Percentiles rank a stretch among this genome's conserved stretches.
Conservation (phyloP, 1,140 invertebrate genomes). For the Phymorhynchus buccinoides region DNA sequence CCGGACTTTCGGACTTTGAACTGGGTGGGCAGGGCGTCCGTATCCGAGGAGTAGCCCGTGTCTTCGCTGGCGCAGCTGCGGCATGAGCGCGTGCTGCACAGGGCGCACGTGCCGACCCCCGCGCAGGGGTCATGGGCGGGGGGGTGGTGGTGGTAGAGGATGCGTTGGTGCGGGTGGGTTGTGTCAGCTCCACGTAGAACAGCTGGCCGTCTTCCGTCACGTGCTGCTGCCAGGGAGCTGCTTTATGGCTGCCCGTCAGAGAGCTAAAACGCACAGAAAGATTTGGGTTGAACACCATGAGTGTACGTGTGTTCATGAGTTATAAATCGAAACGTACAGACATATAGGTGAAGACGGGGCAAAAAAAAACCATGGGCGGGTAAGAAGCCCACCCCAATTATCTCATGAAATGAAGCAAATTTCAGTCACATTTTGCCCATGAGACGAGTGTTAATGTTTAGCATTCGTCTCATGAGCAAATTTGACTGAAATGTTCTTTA, state of each 20-base stretch:
- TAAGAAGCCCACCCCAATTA: too few species aligned
- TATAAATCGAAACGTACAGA: neutral
- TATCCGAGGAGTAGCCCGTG: conserved; percentile 47
- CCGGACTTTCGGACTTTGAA: neutral
- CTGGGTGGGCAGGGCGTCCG: conserved; percentile 33
- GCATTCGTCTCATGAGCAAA: neutral
- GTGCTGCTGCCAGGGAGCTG: conserved; percentile 48
- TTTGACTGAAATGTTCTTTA: neutral
- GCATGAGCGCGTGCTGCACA: conserved; percentile 35
- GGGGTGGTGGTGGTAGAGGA: neutral
- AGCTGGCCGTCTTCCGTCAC: conserved; percentile 53
- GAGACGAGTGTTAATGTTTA: neutral
- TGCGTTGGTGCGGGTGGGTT: too few species aligned
- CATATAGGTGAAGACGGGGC: neutral
- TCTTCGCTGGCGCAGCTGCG: conserved; percentile 49
- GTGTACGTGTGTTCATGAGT: neutral
- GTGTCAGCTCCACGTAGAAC: conserved; percentile 56
- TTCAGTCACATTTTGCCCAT: neutral
- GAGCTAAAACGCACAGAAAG: conserved; percentile 23
- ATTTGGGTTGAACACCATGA: neutral
- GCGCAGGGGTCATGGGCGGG: neutral
- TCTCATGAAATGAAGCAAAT: neutral
- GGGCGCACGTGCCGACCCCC: conserved; percentile 25
- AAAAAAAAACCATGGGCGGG: neutral
- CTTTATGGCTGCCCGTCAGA: conserved; percentile 10